Evolutionary conservation across 2,113 vertebrate genomes (phyloP).

Genomic region (Pelusios castaneus): DNA sequence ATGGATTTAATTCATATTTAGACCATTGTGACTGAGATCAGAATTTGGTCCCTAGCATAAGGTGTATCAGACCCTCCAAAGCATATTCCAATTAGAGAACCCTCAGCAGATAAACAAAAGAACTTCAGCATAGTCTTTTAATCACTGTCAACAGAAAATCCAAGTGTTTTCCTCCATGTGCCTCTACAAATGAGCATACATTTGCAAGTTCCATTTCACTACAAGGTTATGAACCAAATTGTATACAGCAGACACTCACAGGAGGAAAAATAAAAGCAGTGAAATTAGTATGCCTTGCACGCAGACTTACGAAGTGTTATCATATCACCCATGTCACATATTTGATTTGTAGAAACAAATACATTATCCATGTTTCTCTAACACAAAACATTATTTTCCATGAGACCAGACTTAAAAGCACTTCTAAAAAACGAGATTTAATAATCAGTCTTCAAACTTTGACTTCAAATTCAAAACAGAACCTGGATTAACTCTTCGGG

Average conservation of each 20-base stretch:
- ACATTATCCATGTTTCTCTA: conserved; percentile 54
- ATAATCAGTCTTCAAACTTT: conserved; percentile 72
- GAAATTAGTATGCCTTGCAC: conserved; percentile 46
- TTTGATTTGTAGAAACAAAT: conserved; percentile 50
- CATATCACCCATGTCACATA: conserved; percentile 45
- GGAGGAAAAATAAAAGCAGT: conserved; percentile 38
- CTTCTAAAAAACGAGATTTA: conserved; percentile 44
- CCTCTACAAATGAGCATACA: neutral
- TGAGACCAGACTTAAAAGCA: conserved; percentile 48
- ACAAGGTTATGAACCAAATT: neutral
- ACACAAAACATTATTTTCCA: conserved; percentile 52
- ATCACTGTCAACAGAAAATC: neutral
- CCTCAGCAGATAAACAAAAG: neutral
- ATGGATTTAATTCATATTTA: neutral
- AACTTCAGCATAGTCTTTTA: neutral
- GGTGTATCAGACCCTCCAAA: neutral
- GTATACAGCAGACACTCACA: conserved; percentile 14
- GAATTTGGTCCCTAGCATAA: neutral
- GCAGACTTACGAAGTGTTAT: conserved; percentile 18
- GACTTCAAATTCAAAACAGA: conserved; percentile 77
- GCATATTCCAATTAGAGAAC: neutral
- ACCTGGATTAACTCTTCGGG: conserved; percentile 59
- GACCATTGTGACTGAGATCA: neutral
- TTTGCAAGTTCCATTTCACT: neutral
- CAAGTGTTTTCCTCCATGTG: neutral